Evolutionary conservation across 2,113 vertebrate genomes (phyloP), one percentile per base, ranked within the genome.

Genomic region (Lagopus muta): DNA sequence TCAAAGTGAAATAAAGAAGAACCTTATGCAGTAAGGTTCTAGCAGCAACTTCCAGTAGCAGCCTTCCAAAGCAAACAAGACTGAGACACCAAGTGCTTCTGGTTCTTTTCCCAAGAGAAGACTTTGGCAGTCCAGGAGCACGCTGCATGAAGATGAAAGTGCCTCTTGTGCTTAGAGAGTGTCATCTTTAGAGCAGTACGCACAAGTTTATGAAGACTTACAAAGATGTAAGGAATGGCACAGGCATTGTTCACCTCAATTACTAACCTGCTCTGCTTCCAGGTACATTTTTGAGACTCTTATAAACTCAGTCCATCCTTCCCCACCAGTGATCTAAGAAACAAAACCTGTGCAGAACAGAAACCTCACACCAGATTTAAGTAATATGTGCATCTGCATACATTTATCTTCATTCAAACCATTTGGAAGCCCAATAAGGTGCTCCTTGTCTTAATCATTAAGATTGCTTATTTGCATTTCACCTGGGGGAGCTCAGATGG

Each of bases 401-500:
- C 60, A 40, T 67, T 77, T 86, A 82, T 64, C 72, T 86, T 32
- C 69, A 50, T n/a, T 42, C 6, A 22, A 91, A 67, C 79, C 86
- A 71, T 67, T 86, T 93, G 88, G n/a, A 86, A 47, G 47, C 38
- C 34, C 64, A 77, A 0, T 77, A 80, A 77, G 60, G 9, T 27
- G 66, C 45, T 50, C 64, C 60, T 61, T 82, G 71, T 85, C 71
- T 86, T 67, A 50, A 71, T 55, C 34, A 24, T 77, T 77, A 83
- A 14, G 54, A 79, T 94, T 91, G n/a, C 75, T 82, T 70, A 73
- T 79, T 45, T 73, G 54, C 74, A 82, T 85, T 82, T 88, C 90
- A 87, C 24, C 47, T 65, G 36, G 48, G 58, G 52, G 36, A 40
- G 52, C 52, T 84, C n/a, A 17, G 54, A 17, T 6, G 10, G 34